Base-by-base conservation (phyloP, 1,140 invertebrate genomes). In the Theocolax elegans region DNA sequence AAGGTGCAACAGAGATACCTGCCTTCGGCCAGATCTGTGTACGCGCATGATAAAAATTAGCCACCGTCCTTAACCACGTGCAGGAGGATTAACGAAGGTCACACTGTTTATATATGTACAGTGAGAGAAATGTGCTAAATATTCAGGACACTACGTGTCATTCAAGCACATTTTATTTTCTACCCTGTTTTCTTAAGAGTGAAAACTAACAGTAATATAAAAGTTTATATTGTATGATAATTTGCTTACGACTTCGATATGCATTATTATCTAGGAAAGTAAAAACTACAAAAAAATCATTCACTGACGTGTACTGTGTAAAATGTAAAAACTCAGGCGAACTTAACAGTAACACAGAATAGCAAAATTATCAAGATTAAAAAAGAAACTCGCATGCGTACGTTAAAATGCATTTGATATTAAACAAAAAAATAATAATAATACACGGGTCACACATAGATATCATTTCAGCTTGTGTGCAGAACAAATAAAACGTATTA, bases 11-110 rank as follows among this genome's bases (percentile, higher is more conserved):
- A 80, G 77, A 84, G 85, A 86, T 86, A 86, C 87, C 87, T 88
- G 87, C 87, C 87, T 84, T 86, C 87, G 86, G 87, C 87, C 85
- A 87, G 81, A 87, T 88, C 87, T 87, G 86, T 85, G 81, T 83
- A 81, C 81, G 75, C 76, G 78, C 42, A 13, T 65, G 51, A 62
- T 58, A 74, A 75, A 58, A 71, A 63, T 68, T 76, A 72, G 53
- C 56, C 72, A 75, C 59, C 64, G 68, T 73, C 70, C 71, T 76
- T 44, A 71, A 75, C 74, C 69, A 73, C 69, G 73, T 75, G 74
- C 74, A 74, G 38, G 60, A 73, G 53, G 25, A 59, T 31, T 42
- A 56, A 48, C 48, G 15, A 56, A 56, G 40, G 67, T 38, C 67
- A 69, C 56, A 60, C 19, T 17, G 12, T 62, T 63, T 46, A 68